phyloP scores from a whole-genome alignment of 2,113 vertebrate genomes.

The Athene noctua region DNA sequence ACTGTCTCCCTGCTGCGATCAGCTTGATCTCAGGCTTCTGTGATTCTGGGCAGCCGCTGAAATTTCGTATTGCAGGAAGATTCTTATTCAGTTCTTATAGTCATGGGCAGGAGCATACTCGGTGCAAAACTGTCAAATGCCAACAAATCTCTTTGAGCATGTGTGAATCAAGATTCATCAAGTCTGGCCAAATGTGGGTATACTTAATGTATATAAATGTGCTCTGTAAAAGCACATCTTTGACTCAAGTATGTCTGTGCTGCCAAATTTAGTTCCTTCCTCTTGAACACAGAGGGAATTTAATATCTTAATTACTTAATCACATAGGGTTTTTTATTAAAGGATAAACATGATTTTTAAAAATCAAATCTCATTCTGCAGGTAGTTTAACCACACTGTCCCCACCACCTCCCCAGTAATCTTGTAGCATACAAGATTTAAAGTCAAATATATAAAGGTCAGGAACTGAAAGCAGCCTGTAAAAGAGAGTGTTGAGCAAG shows the following conservation, averaged over 20 bases:
- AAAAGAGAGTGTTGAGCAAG: not conserved
- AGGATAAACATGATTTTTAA: not conserved
- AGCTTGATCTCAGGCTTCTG: not conserved
- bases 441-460: not conserved
- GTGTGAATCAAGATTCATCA: slow-evolving; percentile 2
- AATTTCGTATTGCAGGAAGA: not conserved
- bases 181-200: not conserved
- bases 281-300: not conserved
- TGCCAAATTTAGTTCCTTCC: slow-evolving; percentile 30
- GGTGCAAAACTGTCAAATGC: not conserved
- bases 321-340: not conserved
- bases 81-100: not conserved
- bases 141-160: not conserved
- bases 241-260: not conserved
- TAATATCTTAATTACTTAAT: slow-evolving; percentile 37
- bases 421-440: not conserved
- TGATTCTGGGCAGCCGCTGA: not conserved
- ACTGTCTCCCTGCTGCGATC: not conserved
- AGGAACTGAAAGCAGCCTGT: not conserved
- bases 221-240: slow-evolving; percentile 24
- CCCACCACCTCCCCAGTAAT: not conserved
- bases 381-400: not conserved
- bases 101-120: not conserved
- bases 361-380: not conserved
- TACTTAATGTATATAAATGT: not conserved